Evolutionary conservation across 2,113 vertebrate species (phyloP), one percentile per base, ranked within the genome.

Genomic region (Pachypanchax playfairii): DNA sequence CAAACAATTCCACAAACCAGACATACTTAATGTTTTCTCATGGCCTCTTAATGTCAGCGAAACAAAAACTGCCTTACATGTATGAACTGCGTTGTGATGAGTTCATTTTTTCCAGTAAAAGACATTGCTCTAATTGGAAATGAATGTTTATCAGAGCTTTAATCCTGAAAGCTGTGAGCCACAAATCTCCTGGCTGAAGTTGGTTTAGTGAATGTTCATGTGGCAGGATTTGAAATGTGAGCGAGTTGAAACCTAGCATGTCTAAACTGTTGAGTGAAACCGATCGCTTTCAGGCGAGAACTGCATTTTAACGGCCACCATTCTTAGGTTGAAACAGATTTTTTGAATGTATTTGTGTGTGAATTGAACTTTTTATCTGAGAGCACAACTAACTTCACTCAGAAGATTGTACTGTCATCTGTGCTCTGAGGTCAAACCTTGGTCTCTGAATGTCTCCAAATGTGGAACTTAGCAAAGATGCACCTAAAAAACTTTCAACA

Each of bases 381-480:
- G 86, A 87, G 87, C 77, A 86, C 82, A 86, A 79, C 55, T 59
- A 64, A 72, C 77, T 77, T 87, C 73, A 61, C 70, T 75, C 68
- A 75, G 63, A 84, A 69, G 80, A 87, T 88, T 82, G 77, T 88
- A 80, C 33, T 20, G 57, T 82, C 63, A 41, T 75, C 64, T 35
- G 64, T 88, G 80, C 78, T 85, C 85, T 80, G 60, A 53, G 71
- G 78, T 80, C 42, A 22, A 18, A 64, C 65, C 77, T 75, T 80
- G 72, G 75, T 85, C 64, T 78, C 71, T 80, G 81, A 85, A 86
- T 83, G 81, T 89, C 85, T 62, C 61, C 85, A 79, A 90, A 88
- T 87, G 85, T 89, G 84, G 76, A 84, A 85, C 75, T 79, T 75
- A 82, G 68, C 77, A 81, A 89, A 87, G 84, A 82, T 65, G 81